Percentiles rank a stretch among this genome's conserved stretches.
Conservation (phyloP, 2,113 vertebrate genomes). For the Prunella fulvescens region DNA sequence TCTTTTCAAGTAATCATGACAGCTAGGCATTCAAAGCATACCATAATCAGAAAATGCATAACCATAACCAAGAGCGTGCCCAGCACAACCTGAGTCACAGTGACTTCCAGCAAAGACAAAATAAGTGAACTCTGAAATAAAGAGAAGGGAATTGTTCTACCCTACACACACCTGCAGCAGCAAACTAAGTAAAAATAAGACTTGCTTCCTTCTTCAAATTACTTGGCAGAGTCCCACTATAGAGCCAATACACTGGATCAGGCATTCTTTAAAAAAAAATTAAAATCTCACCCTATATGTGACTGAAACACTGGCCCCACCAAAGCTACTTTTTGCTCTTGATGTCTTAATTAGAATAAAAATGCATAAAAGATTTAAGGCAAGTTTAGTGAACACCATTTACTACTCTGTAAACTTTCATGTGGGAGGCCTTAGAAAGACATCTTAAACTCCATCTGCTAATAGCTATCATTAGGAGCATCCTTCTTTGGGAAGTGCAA, state of each 20-base stretch:
- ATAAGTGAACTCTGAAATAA: not conserved
- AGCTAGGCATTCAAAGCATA: not conserved
- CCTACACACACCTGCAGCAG: not conserved
- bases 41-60: not conserved
- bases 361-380: not conserved
- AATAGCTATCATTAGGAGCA: not conserved
- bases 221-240: not conserved
- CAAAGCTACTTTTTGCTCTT: not conserved
- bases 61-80: not conserved
- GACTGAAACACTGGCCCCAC: not conserved
- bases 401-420: not conserved
- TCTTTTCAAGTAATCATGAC: not conserved
- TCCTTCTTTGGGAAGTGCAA: not conserved
- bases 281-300: rapidly evolving
- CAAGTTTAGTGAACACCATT: not conserved
- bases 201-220: rapidly evolving
- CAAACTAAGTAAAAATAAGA: not conserved
- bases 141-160: not conserved
- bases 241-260: not conserved
- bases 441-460: not conserved
- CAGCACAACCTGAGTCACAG: not conserved
- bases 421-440: not conserved
- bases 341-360: not conserved
- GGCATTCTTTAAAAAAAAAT: not conserved
- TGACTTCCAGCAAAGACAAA: not conserved